These are phyloP conservation scores for Limonius californicus DNA, from an alignment of 1,140 invertebrate species.

Conservation along the genomic window DNA sequence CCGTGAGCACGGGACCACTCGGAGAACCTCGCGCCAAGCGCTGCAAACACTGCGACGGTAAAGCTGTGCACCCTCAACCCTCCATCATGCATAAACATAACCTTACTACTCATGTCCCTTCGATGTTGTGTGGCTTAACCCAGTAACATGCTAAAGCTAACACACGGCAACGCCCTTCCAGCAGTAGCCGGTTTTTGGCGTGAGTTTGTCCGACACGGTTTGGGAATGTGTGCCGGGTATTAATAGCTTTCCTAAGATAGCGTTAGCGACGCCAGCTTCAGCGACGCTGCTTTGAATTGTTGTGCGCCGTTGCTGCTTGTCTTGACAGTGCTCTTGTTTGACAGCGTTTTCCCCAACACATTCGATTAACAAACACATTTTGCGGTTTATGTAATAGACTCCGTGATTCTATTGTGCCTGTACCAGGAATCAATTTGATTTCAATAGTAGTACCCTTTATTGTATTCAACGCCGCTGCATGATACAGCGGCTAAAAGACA, in stretches of 20 bases:
- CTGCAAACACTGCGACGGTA: slow-evolving; percentile 49
- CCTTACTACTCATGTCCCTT: slow-evolving; percentile 1
- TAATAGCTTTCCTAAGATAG: slow-evolving; percentile 26
- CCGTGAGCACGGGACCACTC: slow-evolving; percentile 46
- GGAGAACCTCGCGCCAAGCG: slow-evolving; percentile 47
- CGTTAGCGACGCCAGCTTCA: slow-evolving; percentile 20
- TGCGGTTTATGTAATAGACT: too few species aligned
- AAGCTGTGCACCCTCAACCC: slow-evolving; percentile 14
- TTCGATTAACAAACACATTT: too few species aligned
- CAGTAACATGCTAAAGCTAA: background rate
- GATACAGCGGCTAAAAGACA: too few species aligned
- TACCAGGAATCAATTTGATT: too few species aligned
- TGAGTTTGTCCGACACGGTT: slow-evolving; percentile 17
- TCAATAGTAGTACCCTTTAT: too few species aligned
- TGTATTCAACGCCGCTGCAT: too few species aligned
- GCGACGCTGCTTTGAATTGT: slow-evolving; percentile 1
- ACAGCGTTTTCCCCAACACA: too few species aligned
- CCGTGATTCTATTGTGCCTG: too few species aligned
- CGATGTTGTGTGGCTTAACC: slow-evolving; percentile 11
- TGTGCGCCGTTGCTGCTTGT: background rate
- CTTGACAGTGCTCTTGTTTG: background rate
- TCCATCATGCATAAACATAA: slow-evolving; percentile 1
- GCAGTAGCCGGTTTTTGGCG: background rate
- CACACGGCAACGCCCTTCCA: slow-evolving; percentile 7
- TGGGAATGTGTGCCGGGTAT: slow-evolving; percentile 25